Evolutionary conservation across 1,140 invertebrate genomes (phyloP).

Genomic region (Drosophila ogumai): DNA sequence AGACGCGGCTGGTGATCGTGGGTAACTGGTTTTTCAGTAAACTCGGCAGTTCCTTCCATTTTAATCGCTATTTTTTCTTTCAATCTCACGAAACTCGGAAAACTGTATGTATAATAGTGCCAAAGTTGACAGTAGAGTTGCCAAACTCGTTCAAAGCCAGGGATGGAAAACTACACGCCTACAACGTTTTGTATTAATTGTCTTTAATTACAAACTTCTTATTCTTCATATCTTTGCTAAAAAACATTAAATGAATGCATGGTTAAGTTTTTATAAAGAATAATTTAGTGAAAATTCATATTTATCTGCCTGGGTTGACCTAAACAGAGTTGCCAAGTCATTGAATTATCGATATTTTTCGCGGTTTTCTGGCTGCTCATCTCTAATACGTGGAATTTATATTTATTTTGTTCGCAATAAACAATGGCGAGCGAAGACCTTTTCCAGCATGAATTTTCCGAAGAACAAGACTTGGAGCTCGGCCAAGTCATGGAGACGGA

Average conservation of each 20-base stretch:
- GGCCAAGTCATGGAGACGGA: slow-evolving; percentile 29
- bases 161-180: neutral
- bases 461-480: slow-evolving; percentile 45
- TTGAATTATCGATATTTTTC: slow-evolving; percentile 21
- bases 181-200: neutral
- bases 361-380: slow-evolving; percentile 5
- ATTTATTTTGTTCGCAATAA: slow-evolving; percentile 1
- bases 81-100: slow-evolving; percentile 22
- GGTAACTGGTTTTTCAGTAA: slow-evolving; percentile 53
- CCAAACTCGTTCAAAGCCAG: neutral
- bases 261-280: too few relatives aligned
- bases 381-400: neutral
- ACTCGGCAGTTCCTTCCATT: slow-evolving; percentile 61
- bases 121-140: neutral
- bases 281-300: too few relatives aligned
- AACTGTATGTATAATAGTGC: slow-evolving; percentile 59
- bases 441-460: slow-evolving; percentile 58
- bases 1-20: slow-evolving; percentile 73
- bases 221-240: too few relatives aligned
- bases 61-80: slow-evolving; percentile 6
- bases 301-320: neutral
- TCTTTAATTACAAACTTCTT: neutral
- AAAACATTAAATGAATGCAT: too few relatives aligned
- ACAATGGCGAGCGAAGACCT: slow-evolving; percentile 71
- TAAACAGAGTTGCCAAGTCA: neutral